These are phyloP conservation scores for Lanius ludovicianus DNA, from an alignment of 2,113 vertebrate genomes.

Conservation along the genomic window DNA sequence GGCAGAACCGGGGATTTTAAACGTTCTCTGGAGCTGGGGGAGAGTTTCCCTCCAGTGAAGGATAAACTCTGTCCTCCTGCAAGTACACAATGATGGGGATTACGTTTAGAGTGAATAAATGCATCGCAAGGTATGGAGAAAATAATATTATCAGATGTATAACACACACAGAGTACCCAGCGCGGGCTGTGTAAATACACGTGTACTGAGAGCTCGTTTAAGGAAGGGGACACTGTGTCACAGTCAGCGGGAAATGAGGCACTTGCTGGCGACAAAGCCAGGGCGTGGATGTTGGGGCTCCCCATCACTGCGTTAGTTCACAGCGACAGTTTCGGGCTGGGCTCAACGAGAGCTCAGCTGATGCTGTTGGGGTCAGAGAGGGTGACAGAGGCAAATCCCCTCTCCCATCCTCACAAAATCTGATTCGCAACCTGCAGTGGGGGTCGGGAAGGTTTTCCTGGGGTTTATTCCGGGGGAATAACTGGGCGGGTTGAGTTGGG, in stretches of 20 bases:
- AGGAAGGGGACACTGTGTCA: not conserved
- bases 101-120: accelerated
- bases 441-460: not conserved
- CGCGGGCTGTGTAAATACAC: not conserved
- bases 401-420: not conserved
- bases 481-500: not conserved
- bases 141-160: accelerated
- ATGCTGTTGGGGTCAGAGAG: not conserved
- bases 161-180: accelerated
- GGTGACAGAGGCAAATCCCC: not conserved
- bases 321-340: not conserved
- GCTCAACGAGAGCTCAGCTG: not conserved
- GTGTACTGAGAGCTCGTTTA: no score
- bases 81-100: not conserved
- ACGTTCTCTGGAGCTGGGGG: not conserved
- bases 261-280: not conserved
- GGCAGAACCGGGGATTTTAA: not conserved
- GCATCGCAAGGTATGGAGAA: not conserved
- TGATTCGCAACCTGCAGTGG: not conserved
- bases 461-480: not conserved
- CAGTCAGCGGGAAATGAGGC: not conserved
- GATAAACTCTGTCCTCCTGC: not conserved
- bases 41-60: not conserved
- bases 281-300: not conserved
- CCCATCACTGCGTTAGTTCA: not conserved